Conservation (phyloP, 2,113 vertebrate species). For the Phyllopteryx taeniolatus region DNA sequence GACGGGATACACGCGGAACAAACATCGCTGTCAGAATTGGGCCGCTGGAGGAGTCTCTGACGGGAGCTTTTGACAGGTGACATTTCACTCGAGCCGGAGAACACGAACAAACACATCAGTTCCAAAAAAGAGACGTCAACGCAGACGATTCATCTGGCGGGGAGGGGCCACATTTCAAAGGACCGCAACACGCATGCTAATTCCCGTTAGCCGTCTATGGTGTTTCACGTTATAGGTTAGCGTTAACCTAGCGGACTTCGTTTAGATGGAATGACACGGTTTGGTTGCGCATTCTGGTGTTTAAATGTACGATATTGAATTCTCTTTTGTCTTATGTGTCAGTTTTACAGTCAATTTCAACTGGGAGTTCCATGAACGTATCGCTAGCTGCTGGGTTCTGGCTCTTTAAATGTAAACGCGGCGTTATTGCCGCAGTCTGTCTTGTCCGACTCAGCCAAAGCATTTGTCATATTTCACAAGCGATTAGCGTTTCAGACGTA, state of each 20-base stretch:
- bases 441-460: not conserved
- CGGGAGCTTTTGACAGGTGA: not conserved
- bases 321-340: too few relatives aligned
- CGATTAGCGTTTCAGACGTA: not conserved
- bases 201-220: too few relatives aligned
- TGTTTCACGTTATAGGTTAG: too few relatives aligned
- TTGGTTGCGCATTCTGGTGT: too few relatives aligned
- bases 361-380: too few relatives aligned
- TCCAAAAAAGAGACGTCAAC: not conserved
- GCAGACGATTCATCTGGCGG: not conserved
- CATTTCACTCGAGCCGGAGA: not conserved
- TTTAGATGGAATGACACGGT: too few relatives aligned
- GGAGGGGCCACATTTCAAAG: not conserved
- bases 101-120: not conserved
- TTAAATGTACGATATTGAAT: too few relatives aligned
- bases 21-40: not conserved
- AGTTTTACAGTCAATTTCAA: not conserved
- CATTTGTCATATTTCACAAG: slow-evolving; percentile 3
- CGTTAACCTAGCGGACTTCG: too few relatives aligned
- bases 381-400: not conserved
- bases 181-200: too few relatives aligned
- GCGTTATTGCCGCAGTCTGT: not conserved
- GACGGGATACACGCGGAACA: not conserved
- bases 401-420: not conserved
- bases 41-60: not conserved